Base-by-base conservation (phyloP, 2,888 invertebrate genomes). In the Cylindroiulus punctatus region DNA sequence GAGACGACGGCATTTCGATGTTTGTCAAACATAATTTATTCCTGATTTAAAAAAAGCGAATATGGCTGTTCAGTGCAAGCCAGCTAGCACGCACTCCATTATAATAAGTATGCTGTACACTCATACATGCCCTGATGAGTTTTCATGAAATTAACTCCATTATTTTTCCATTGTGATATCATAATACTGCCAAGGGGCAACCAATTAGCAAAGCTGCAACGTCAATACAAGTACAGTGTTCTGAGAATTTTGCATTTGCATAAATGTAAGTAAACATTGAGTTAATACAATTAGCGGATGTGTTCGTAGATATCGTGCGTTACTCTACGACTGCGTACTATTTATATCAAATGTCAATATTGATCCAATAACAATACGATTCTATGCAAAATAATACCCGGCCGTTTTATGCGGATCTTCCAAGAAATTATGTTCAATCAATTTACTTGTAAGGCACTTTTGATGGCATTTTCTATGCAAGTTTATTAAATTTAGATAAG, bases 251-350 rank as follows among this genome's bases (percentile, higher is more conserved):
- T 14, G 76, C 76, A 76, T 76, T 76, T 76, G 76, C 76, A 76
- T 76, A 76, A 76, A 76, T 76, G 57, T 30, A 76, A 76, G 76
- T 76, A 76, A 76, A 76, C 76, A 76, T 30, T 76, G 76, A 22
- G 12, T 26, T 76, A 76, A 76, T 76, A 76, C 76, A 76, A 76
- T 76, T 76, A 76, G 22, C 76, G 30, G 76, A 76, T 76, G 76
- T 26, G 26, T 76, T 76, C 76, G 22, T 26, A 76, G 76, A 76
- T 76, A 76, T 76, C 76, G 26, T 30, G 26, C 26, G 76, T 2
- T 30, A 30, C 76, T 76, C 14, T 76, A 30, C 30, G 30, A 65
- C 22, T 65, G 57, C 57, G 1, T 65, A 22, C 22, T 65, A 44
- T 76, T 76, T 30, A 26, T 76, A 30, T 14, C 26, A 10, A 8